Percentiles rank a stretch among this genome's conserved stretches.
phyloP scores from a whole-genome alignment of 2,113 vertebrate genomes.

The Pyrgilauda ruficollis region DNA sequence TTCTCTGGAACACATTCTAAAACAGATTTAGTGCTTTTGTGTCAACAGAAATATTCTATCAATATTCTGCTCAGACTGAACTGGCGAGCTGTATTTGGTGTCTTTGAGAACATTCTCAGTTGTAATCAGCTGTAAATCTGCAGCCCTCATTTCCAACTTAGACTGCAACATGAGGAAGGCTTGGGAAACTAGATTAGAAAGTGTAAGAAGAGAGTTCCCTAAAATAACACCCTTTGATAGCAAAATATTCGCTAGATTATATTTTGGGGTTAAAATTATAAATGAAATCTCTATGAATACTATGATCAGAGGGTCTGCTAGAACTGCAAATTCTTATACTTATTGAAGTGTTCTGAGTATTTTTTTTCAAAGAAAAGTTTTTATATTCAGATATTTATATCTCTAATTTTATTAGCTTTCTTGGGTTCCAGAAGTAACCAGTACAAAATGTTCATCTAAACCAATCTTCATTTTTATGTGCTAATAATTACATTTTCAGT shows the following conservation, averaged over 20 bases:
- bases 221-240: not conserved
- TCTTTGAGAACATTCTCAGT: conserved; percentile 1
- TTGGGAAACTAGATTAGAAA: not conserved
- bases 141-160: not conserved
- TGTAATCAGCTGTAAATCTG: conserved; percentile 5
- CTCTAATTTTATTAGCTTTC: not conserved
- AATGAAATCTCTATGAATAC: not conserved
- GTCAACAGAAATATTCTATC: conserved; percentile 39
- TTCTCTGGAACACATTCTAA: conserved; percentile 30
- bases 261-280: not conserved
- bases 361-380: not conserved
- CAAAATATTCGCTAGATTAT: not conserved
- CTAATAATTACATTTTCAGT: not conserved
- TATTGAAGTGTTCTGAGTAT: not conserved
- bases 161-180: not conserved
- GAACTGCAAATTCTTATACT: not conserved
- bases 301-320: not conserved
- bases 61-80: conserved; percentile 18
- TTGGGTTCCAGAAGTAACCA: not conserved
- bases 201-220: not conserved
- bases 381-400: not conserved
- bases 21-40: conserved; percentile 34
- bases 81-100: not conserved
- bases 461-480: not conserved
- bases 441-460: not conserved